These are phyloP conservation scores for Aphaenogaster ashmeadi DNA, from an alignment of 1,140 invertebrate species.

Conservation along the genomic window DNA sequence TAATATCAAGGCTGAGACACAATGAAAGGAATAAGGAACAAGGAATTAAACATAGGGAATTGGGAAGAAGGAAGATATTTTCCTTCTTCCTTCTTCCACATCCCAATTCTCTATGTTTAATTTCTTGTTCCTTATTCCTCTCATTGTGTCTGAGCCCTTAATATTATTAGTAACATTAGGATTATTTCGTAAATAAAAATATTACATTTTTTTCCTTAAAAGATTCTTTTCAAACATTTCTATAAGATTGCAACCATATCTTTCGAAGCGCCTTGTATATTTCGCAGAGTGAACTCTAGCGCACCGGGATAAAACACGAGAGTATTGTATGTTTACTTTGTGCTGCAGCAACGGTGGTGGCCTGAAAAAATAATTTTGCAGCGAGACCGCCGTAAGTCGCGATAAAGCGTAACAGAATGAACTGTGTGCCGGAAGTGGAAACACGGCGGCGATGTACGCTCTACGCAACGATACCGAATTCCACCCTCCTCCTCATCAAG, in stretches of 20 bases:
- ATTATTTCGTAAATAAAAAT: background rate
- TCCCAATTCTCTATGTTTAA: no score
- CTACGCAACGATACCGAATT: constrained; percentile 46
- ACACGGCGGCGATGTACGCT: constrained; percentile 25
- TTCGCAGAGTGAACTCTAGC: background rate
- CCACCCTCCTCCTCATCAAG: constrained; percentile 35
- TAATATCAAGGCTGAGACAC: no score
- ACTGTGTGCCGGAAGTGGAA: constrained; percentile 37
- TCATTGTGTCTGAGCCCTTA: no score
- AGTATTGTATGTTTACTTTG: constrained; percentile 48
- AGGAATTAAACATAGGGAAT: no score
- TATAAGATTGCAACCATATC: constrained; percentile 25
- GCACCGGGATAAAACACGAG: constrained; percentile 23
- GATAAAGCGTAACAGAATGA: constrained; percentile 48
- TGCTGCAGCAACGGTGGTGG: constrained; percentile 3
- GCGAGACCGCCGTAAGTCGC: constrained; percentile 44
- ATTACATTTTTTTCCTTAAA: background rate
- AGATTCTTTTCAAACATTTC: background rate
- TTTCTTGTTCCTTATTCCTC: no score
- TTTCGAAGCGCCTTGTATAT: constrained; percentile 40
- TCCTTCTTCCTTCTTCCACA: no score
- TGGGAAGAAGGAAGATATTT: no score
- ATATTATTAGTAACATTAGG: background rate
- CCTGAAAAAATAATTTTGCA: constrained; percentile 58
- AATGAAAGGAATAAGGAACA: no score